Evolutionary conservation across 1,140 invertebrate species (phyloP).

Genomic region (Plodia interpunctella): DNA sequence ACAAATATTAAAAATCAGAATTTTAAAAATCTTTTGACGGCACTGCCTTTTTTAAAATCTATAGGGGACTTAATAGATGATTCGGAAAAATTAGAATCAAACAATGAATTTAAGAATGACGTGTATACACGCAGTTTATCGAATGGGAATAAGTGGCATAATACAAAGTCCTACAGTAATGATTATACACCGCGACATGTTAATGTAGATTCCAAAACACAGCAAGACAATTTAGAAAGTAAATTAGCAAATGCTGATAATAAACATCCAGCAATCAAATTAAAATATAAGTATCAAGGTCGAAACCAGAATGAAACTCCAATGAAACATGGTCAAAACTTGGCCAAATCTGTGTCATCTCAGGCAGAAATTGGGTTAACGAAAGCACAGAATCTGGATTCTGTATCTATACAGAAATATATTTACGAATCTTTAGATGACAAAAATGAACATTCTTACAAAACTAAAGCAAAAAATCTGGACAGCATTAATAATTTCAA

Average conservation of each 20-base stretch:
- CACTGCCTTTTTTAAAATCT: constrained; percentile 55
- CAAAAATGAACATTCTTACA: constrained; percentile 25
- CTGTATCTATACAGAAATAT: constrained; percentile 51
- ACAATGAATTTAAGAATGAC: constrained; percentile 22
- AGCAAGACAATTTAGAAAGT: constrained; percentile 24
- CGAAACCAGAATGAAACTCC: constrained; percentile 23
- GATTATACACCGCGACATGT: constrained; percentile 46
- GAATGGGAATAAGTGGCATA: constrained; percentile 58
- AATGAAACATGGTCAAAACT: constrained; percentile 33
- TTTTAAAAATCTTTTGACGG: constrained; percentile 34
- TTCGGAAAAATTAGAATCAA: constrained; percentile 21
- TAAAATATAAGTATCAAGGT: constrained; percentile 51
- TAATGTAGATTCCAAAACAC: constrained; percentile 29
- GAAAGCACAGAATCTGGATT: constrained; percentile 18
- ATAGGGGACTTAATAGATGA: constrained; percentile 42
- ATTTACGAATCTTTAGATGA: constrained; percentile 49
- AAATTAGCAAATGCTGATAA: constrained; percentile 37
- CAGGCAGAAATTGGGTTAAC: constrained; percentile 28
- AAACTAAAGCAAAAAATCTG: constrained; percentile 16
- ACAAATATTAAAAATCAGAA: background rate
- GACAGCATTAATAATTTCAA: constrained; percentile 39
- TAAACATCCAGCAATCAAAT: constrained; percentile 36
- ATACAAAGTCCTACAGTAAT: constrained; percentile 56
- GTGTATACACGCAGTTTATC: constrained; percentile 47
- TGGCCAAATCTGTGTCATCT: constrained; percentile 48